Evolutionary conservation across 2,797 vertebrate species (phyloP), one percentile per base, ranked within the genome.

Genomic region (Ceyx erithaca): DNA sequence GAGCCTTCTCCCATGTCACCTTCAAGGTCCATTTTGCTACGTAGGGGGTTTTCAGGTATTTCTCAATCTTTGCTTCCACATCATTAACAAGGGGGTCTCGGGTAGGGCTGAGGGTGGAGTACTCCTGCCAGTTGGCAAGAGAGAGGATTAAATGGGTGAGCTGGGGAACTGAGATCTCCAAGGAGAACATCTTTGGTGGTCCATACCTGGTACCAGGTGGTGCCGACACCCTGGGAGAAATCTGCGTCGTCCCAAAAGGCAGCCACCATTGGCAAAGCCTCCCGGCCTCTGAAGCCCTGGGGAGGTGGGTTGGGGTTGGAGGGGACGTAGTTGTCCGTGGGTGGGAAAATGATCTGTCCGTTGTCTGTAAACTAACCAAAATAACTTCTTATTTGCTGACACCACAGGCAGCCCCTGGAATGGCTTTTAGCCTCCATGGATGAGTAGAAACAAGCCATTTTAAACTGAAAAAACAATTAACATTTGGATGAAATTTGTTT

Each of bases 211-310:
- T 97, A 98, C 96, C 96, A 98, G 7, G 95, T 97, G 51, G 93
- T 95, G 80, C 97, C 98, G 0, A 22, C 21, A 13, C 82, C 85
- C 35, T 18, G 68, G 40, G 98, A 98, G 85, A 98, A 98, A 67
- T 98, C 98, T 6, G 97, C 97, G 14, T 98, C 97, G 0, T 92
- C 96, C 98, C 97, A 98, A 87, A 98, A 98, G 7, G 92, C 97
- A 4, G 98, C 98, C 35, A 98, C 96, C 80, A 95, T 30, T 0
- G 97, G 91, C 40, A 96, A 54, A 19, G 2, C 12, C 31, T 97
- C 95, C 12, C 1, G 6, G 37, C 63, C 61, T 1, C 83, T 92
- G 93, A 98, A 98, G 40, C 96, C 96, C 35, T 0, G 2, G 17
- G 35, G n/a, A 23, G 96, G 97, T 12, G 98, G 96, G 63, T 97